These are phyloP conservation scores for Rattus norvegicus DNA, from an alignment of 2,113 vertebrate species.

Conservation along the genomic window DNA sequence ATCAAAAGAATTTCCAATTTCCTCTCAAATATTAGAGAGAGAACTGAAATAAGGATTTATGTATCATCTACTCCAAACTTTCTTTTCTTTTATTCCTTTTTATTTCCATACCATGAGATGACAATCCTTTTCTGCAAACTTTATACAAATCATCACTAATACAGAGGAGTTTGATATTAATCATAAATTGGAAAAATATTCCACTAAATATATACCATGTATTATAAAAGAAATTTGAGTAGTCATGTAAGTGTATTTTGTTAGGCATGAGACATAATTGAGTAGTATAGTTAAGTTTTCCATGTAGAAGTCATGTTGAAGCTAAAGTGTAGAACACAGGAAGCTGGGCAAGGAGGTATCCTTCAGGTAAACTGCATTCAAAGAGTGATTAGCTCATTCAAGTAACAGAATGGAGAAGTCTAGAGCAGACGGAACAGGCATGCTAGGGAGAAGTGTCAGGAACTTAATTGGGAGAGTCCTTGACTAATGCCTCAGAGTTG, in stretches of 20 bases:
- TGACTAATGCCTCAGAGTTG: background rate
- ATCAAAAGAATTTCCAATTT: background rate
- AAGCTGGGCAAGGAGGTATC: background rate
- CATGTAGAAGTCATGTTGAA: background rate
- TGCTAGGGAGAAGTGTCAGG: background rate
- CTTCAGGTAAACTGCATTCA: background rate
- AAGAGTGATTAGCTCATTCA: background rate
- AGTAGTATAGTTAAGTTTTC: background rate
- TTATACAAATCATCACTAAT: background rate
- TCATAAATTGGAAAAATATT: background rate
- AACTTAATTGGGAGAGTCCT: background rate
- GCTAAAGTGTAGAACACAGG: background rate
- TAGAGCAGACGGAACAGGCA: background rate
- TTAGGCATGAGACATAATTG: background rate
- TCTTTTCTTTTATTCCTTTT: background rate
- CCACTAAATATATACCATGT: background rate
- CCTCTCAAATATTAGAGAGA: background rate
- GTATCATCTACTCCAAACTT: background rate
- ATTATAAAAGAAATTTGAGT: constrained; percentile 27
- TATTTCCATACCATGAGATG: background rate
- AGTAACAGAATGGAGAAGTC: background rate
- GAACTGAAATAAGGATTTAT: background rate
- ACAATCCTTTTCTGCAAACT: background rate
- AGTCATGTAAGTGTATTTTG: background rate
- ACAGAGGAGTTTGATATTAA: background rate